Evolutionary conservation across 64 coral and sea anemone species (phyloP).

Genomic region (Montipora foliosa): DNA sequence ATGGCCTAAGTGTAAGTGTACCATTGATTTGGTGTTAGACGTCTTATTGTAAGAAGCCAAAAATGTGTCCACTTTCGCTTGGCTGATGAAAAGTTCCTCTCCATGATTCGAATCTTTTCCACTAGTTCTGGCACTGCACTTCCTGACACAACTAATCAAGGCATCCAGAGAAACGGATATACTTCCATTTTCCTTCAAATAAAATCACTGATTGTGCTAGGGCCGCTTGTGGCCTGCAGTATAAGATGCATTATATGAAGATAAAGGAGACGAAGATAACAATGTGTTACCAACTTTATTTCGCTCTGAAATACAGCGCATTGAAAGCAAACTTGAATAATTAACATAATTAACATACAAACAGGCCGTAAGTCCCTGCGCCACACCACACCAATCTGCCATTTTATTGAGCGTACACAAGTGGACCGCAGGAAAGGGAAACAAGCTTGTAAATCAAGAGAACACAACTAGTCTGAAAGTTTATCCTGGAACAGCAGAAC

Average conservation of each 20-base stretch:
- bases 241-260: slow-evolving; percentile 43
- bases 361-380: background rate
- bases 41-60: background rate
- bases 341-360: background rate
- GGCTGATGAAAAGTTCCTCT: slow-evolving; percentile 12
- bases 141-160: no score
- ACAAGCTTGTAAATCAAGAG: slow-evolving; percentile 20
- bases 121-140: background rate
- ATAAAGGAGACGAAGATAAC: slow-evolving; percentile 42
- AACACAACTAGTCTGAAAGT: background rate
- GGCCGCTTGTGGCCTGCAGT: slow-evolving; percentile 43
- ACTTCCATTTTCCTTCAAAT: no score
- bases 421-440: slow-evolving; percentile 11
- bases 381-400: background rate
- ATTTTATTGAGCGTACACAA: slow-evolving; percentile 22
- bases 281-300: slow-evolving; percentile 29
- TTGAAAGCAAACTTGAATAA: slow-evolving; percentile 30
- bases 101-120: background rate
- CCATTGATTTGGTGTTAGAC: background rate
- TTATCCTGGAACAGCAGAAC: slow-evolving; percentile 9
- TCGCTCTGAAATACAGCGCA: slow-evolving; percentile 10
- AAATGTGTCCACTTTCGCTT: slow-evolving; percentile 43
- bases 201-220: slow-evolving; percentile 45
- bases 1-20: background rate
- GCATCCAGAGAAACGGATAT: no score